Conservation (phyloP, 2,888 invertebrate genomes). For the Drosophila planitibia region DNA sequence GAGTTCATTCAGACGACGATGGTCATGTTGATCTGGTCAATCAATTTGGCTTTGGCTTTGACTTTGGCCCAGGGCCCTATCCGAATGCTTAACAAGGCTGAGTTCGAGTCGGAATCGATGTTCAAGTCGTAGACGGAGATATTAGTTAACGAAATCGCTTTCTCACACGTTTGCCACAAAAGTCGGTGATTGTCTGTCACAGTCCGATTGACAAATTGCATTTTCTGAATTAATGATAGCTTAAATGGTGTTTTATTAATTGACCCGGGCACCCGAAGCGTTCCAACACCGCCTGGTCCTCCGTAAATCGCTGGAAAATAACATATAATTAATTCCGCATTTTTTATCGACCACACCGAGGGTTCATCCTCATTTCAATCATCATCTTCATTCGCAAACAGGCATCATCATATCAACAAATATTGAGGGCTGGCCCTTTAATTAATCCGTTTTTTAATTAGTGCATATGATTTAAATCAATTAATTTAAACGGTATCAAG, state of each 20-base stretch:
- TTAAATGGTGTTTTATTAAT: slow-evolving; percentile 79
- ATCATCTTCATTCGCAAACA: slow-evolving; percentile 33
- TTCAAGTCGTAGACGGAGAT: background rate
- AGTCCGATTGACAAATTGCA: slow-evolving; percentile 73
- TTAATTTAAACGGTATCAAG: slow-evolving; percentile 1
- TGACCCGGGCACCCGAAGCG: slow-evolving; percentile 35
- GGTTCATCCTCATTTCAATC: slow-evolving; percentile 10
- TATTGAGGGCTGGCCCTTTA: slow-evolving; percentile 15
- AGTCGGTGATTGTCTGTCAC: slow-evolving; percentile 34
- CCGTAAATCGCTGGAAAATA: slow-evolving; percentile 48
- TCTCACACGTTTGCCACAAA: slow-evolving; percentile 65
- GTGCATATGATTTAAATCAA: background rate
- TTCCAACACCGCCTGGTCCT: background rate
- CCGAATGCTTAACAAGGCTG: slow-evolving; percentile 15
- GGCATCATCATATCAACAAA: slow-evolving; percentile 1
- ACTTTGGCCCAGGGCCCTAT: slow-evolving; percentile 39
- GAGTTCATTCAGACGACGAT: slow-evolving; percentile 68
- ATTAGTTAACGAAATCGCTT: slow-evolving; percentile 68
- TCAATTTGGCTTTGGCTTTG: slow-evolving; percentile 71
- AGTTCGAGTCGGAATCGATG: slow-evolving; percentile 2
- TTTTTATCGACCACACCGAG: slow-evolving; percentile 39
- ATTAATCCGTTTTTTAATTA: slow-evolving; percentile 1
- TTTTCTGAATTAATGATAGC: slow-evolving; percentile 76
- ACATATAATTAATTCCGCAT: slow-evolving; percentile 72
- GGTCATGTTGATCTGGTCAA: slow-evolving; percentile 67